A percentile compares a stretch with the other conserved stretches of the same genome.
Evolutionary conservation across 2,797 vertebrate genomes (phyloP).

Genomic region (Vespertilio murinus): DNA sequence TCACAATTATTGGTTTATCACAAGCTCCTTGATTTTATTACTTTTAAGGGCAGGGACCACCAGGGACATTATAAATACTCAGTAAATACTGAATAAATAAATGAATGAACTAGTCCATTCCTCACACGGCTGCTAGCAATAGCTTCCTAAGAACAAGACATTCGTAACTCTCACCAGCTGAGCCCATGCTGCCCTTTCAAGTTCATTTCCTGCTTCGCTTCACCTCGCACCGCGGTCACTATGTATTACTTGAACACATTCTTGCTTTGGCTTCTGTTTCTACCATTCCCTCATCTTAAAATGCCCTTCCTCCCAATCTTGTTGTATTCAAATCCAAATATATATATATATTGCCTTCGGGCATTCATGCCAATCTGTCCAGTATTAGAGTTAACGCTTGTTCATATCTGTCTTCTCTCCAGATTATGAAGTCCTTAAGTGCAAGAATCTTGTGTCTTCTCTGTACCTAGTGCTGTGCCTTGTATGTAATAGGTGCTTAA

Average conservation of each 20-base stretch:
- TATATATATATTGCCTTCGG: not conserved
- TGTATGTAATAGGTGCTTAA: not conserved
- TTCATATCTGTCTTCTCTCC: not conserved
- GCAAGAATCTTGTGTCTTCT: not conserved
- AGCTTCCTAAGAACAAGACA: not conserved
- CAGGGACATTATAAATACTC: not conserved
- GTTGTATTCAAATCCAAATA: not conserved
- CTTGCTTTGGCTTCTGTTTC: conserved; percentile 19
- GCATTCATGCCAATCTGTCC: not conserved
- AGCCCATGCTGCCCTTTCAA: not conserved
- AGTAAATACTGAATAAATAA: not conserved
- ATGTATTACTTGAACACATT: not conserved
- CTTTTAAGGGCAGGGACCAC: not conserved
- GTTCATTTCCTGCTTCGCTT: not conserved
- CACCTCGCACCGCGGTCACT: not conserved
- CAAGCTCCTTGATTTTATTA: not conserved
- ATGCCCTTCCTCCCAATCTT: not conserved
- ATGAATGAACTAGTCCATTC: not conserved
- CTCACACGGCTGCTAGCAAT: not conserved
- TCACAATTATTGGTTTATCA: not conserved
- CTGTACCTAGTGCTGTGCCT: not conserved
- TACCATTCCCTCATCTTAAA: not conserved
- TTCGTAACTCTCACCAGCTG: not conserved
- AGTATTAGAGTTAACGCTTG: not conserved
- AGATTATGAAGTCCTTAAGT: conserved; percentile 26